phyloP scores from a whole-genome alignment of 2,797 vertebrate species.

The Tangara arthus region DNA sequence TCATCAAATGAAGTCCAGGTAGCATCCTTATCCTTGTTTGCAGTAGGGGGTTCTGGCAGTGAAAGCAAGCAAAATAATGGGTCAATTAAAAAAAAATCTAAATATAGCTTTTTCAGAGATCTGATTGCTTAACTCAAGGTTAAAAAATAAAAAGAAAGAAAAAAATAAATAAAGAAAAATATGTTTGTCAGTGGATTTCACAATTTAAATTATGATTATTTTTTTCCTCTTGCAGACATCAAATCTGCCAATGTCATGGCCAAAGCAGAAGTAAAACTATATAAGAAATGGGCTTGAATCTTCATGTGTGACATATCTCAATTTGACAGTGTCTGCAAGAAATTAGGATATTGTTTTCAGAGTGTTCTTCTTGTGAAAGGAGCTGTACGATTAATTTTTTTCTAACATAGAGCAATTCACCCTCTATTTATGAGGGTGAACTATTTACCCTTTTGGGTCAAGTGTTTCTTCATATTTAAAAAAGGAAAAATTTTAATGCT shows the following conservation, averaged over 20 bases:
- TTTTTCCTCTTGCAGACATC: slow-evolving; percentile 12
- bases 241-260: neutral
- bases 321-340: slow-evolving; percentile 16
- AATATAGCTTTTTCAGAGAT: slow-evolving; percentile 73
- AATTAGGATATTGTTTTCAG: slow-evolving; percentile 3
- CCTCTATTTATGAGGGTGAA: neutral
- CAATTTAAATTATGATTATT: slow-evolving; percentile 41
- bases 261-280: neutral
- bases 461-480: neutral
- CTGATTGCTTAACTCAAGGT: slow-evolving; percentile 55
- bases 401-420: neutral
- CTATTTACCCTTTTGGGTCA: neutral
- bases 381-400: slow-evolving; percentile 12
- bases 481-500: neutral
- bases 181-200: slow-evolving; percentile 24
- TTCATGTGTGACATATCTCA: slow-evolving; percentile 6
- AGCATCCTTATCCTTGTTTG: slow-evolving; percentile 78
- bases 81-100: slow-evolving; percentile 79
- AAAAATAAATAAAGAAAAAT: neutral
- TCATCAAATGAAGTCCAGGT: slow-evolving; percentile 83
- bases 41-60: slow-evolving; percentile 77
- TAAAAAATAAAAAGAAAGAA: neutral
- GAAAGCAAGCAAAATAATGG: slow-evolving; percentile 81
- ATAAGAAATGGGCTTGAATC: slow-evolving; percentile 14
- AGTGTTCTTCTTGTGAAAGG: neutral